Evolutionary conservation across 2,113 vertebrate species (phyloP).

Genomic region (Apeltes quadracus): DNA sequence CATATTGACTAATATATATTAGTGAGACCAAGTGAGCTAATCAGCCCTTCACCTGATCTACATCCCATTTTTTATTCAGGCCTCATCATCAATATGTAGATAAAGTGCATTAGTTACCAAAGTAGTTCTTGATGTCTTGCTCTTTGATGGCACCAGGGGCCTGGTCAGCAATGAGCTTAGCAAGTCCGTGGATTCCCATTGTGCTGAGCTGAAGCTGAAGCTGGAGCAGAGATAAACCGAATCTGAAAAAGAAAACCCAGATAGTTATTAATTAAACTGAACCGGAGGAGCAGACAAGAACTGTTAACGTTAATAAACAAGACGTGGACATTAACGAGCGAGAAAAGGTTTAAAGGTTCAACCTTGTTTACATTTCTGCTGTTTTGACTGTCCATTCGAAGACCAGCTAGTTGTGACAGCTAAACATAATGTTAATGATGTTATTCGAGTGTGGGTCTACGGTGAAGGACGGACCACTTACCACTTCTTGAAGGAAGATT

Average conservation of each 20-base stretch:
- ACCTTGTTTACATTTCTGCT: neutral
- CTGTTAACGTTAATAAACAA: too few species aligned
- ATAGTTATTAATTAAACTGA: neutral
- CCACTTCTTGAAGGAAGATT: neutral
- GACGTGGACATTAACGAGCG: neutral
- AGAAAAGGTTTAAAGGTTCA: neutral
- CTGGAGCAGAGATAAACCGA: neutral
- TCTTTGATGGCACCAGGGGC: constrained; percentile 92
- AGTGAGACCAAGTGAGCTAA: neutral
- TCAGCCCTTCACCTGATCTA: neutral
- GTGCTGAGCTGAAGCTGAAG: constrained; percentile 6
- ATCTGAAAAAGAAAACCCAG: constrained; percentile 17
- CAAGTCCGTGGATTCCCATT: constrained; percentile 97
- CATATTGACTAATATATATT: neutral
- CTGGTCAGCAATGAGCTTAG: constrained; percentile 93
- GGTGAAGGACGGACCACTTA: neutral
- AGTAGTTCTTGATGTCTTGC: constrained; percentile 94
- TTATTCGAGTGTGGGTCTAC: neutral
- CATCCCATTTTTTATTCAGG: neutral
- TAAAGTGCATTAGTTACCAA: constrained; percentile 74
- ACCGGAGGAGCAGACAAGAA: too few species aligned
- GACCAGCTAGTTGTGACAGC: rapidly evolving
- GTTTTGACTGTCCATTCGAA: neutral
- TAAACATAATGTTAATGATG: neutral
- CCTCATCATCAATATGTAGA: neutral